A percentile compares a stretch with the other conserved stretches of the same genome.
These are phyloP conservation scores for Xanthostigma xanthostigma DNA, from an alignment of 2,888 invertebrate genomes.

Conservation along the genomic window DNA sequence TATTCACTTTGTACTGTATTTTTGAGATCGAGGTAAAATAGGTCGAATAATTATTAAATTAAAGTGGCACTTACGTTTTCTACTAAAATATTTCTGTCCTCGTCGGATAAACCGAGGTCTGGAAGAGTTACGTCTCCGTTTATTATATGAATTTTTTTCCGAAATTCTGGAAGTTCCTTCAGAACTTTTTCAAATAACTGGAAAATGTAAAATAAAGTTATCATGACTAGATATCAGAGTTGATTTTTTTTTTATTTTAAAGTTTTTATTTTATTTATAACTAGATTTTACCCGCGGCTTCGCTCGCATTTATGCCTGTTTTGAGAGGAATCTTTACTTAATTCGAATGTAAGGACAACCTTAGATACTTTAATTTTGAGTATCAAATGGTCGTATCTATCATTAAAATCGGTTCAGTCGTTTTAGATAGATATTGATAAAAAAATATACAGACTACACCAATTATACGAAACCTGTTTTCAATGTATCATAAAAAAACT, in stretches of 20 bases:
- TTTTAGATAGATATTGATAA: too few species aligned
- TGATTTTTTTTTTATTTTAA: not conserved
- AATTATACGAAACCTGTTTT: not conserved
- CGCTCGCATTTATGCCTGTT: too few species aligned
- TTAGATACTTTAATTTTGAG: too few species aligned
- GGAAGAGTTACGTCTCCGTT: constrained; percentile 26
- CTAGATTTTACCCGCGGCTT: too few species aligned
- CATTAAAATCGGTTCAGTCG: too few species aligned
- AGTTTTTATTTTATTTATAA: too few species aligned
- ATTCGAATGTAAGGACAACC: too few species aligned
- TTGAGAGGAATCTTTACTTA: too few species aligned
- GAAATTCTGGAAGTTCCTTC: constrained; percentile 19
- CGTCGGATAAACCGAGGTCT: constrained; percentile 25
- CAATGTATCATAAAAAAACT: not conserved
- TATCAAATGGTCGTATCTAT: too few species aligned
- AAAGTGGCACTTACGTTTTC: constrained; percentile 6
- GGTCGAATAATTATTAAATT: not conserved
- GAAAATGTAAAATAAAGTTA: not conserved
- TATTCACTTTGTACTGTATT: too few species aligned
- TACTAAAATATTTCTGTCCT: constrained; percentile 21
- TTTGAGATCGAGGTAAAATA: too few species aligned
- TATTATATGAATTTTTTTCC: constrained; percentile 26
- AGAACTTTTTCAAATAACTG: constrained; percentile 17
- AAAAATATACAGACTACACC: too few species aligned
- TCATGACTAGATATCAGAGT: not conserved